Conservation (phyloP, 2,888 invertebrate genomes). For the Periphyllus acericola region DNA sequence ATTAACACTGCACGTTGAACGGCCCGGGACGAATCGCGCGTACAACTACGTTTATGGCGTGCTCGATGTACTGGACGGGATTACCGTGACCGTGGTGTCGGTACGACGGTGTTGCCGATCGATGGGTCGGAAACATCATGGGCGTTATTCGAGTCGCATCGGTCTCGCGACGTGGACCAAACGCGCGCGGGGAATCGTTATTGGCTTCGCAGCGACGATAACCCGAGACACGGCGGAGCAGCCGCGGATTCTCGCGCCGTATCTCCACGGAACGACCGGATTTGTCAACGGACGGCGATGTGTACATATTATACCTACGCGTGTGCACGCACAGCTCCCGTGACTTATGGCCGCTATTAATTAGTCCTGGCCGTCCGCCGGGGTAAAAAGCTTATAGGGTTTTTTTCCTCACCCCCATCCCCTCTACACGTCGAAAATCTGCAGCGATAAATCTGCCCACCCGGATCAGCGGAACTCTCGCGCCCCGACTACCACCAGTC, state of each 20-base stretch:
- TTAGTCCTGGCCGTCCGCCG: slow-evolving; percentile 1
- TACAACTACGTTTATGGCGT: too few relatives aligned
- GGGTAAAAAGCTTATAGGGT: not conserved
- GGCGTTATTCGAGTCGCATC: too few relatives aligned
- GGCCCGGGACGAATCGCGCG: too few relatives aligned
- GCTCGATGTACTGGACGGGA: too few relatives aligned
- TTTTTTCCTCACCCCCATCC: not conserved
- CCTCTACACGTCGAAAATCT: slow-evolving; percentile 31
- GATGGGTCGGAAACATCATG: too few relatives aligned
- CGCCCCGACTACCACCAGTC: not conserved
- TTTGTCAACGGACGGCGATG: slow-evolving; percentile 41
- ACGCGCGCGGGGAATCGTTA: not conserved
- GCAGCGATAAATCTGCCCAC: slow-evolving; percentile 18
- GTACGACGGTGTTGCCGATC: too few relatives aligned
- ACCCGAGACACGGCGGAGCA: too few relatives aligned
- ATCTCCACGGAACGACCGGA: not conserved
- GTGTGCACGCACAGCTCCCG: not conserved
- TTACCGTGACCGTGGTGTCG: too few relatives aligned
- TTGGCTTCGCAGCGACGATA: too few relatives aligned
- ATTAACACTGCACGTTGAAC: too few relatives aligned
- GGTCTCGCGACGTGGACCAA: too few relatives aligned
- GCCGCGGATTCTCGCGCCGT: not conserved
- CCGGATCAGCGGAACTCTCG: not conserved
- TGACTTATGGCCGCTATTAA: slow-evolving; percentile 50
- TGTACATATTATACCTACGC: too few relatives aligned